phyloP scores from a whole-genome alignment of 2,888 invertebrate species.

The Parnassius glacialis region DNA sequence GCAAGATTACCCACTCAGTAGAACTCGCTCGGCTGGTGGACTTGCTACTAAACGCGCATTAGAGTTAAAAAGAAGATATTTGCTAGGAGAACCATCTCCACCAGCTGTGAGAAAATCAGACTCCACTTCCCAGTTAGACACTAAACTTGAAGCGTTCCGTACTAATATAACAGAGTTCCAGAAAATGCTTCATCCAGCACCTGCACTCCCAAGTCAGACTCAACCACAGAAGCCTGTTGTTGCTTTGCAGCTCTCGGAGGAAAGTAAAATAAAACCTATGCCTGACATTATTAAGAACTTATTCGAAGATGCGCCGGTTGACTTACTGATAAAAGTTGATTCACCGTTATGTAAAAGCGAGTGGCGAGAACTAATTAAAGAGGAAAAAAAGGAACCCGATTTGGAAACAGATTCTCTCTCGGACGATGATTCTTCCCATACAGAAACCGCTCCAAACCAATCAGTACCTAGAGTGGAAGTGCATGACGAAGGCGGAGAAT shows the following conservation, averaged over 20 bases:
- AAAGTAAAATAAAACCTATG: conserved; percentile 79
- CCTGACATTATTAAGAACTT: conserved; percentile 81
- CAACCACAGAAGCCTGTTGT: conserved; percentile 46
- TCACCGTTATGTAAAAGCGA: conserved; percentile 51
- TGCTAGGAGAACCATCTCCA: conserved; percentile 86
- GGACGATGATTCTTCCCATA: conserved; percentile 62
- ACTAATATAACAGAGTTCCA: conserved; percentile 94
- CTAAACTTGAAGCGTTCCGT: conserved; percentile 90
- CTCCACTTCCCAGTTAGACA: conserved; percentile 91
- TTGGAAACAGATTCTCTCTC: conserved; percentile 81
- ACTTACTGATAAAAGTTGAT: conserved; percentile 62
- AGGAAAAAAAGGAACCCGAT: conserved; percentile 56
- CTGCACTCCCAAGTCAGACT: conserved; percentile 54
- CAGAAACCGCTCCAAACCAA: conserved; percentile 61
- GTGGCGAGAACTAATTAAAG: conserved; percentile 72
- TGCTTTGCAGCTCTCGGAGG: conserved; percentile 57
- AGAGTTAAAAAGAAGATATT: conserved; percentile 91
- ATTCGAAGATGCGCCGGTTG: conserved; percentile 61
- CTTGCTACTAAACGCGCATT: conserved; percentile 93
- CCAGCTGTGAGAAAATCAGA: conserved; percentile 90
- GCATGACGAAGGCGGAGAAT: conserved; percentile 85
- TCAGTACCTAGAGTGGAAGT: conserved; percentile 87
- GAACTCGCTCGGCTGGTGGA: conserved; percentile 92
- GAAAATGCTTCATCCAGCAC: conserved; percentile 89
- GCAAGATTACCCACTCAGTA: conserved; percentile 89